phyloP scores from a whole-genome alignment of 1,140 invertebrate genomes.

The Drosophila teissieri region DNA sequence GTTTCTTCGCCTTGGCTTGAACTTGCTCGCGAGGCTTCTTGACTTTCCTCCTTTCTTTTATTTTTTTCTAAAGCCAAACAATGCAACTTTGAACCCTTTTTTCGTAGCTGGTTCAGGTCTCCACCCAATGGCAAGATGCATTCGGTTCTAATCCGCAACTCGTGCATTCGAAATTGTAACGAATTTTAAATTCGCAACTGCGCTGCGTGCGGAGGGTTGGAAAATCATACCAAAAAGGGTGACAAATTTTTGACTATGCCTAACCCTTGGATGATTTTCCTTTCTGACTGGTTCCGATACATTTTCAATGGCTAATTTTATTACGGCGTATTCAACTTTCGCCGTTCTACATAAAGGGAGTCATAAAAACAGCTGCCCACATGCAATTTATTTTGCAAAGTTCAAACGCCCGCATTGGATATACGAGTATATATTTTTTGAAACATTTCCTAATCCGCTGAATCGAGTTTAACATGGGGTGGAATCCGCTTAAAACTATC shows the following conservation, averaged over 20 bases:
- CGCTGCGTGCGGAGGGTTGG: conserved; percentile 44
- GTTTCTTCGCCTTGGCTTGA: conserved; percentile 8
- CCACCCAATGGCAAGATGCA: conserved; percentile 48
- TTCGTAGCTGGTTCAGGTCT: neutral
- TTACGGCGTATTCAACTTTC: conserved; percentile 49
- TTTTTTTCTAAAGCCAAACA: conserved; percentile 34
- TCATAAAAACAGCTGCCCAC: conserved; percentile 81
- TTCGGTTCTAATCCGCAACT: conserved; percentile 54
- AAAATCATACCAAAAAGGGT: conserved; percentile 25
- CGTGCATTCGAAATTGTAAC: conserved; percentile 73
- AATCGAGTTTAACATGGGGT: conserved; percentile 26
- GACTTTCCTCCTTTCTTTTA: conserved; percentile 44
- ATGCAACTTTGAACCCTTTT: conserved; percentile 57
- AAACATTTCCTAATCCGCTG: conserved; percentile 46
- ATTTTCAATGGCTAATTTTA: conserved; percentile 70
- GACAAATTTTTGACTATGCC: conserved; percentile 25
- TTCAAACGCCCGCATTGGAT: conserved; percentile 55
- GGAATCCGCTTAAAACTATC: conserved; percentile 70
- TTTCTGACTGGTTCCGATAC: conserved; percentile 41
- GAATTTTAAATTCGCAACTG: conserved; percentile 60
- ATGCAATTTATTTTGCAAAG: conserved; percentile 52
- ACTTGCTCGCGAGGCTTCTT: conserved; percentile 72
- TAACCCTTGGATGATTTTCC: conserved; percentile 59
- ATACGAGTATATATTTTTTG: conserved; percentile 1
- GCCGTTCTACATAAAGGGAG: conserved; percentile 47